Conservation (phyloP, 37 sponge, comb jelly and placozoan species). For the Spongia lamella region DNA sequence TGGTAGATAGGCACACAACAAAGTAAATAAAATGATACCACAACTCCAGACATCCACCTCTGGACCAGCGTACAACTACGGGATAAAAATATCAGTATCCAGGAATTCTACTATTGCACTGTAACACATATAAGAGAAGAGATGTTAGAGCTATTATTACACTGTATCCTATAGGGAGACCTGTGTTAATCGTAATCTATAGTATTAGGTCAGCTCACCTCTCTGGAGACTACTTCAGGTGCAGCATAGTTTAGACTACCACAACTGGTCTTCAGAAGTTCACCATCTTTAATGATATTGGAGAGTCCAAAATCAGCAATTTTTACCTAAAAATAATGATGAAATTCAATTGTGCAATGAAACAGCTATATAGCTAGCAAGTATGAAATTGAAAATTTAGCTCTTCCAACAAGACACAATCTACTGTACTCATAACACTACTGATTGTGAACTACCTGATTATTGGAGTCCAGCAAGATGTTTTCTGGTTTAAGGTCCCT, state of each 20-base stretch:
- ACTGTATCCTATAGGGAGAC: too few relatives aligned
- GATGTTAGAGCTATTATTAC: too few relatives aligned
- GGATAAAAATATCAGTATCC: too few relatives aligned
- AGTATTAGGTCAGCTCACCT: too few relatives aligned
- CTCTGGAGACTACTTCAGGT: conserved; percentile 96
- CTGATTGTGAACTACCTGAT: background rate
- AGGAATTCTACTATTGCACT: too few relatives aligned
- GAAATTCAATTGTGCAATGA: too few relatives aligned
- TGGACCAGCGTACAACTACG: conserved; percentile 55
- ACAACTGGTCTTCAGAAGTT: conserved; percentile 92
- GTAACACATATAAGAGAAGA: too few relatives aligned
- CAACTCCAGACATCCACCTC: conserved; percentile 99
- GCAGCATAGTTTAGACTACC: conserved; percentile 98
- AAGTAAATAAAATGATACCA: conserved; percentile 94
- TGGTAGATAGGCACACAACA: conserved; percentile 90
- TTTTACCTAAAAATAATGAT: conserved; percentile 54
- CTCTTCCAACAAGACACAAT: too few relatives aligned
- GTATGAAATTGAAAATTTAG: too few relatives aligned
- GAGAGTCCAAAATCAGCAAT: conserved; percentile 96
- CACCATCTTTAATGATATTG: conserved; percentile 95
- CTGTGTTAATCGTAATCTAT: too few relatives aligned
- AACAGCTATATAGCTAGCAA: too few relatives aligned
- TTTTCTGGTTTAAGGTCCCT: conserved; percentile 97
- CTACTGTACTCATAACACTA: too few relatives aligned
- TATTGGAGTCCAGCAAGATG: conserved; percentile 79